A percentile compares a stretch with the other conserved stretches of the same genome.
phyloP scores from a whole-genome alignment of 2,888 invertebrate species.

The Calliphora vomitoria region DNA sequence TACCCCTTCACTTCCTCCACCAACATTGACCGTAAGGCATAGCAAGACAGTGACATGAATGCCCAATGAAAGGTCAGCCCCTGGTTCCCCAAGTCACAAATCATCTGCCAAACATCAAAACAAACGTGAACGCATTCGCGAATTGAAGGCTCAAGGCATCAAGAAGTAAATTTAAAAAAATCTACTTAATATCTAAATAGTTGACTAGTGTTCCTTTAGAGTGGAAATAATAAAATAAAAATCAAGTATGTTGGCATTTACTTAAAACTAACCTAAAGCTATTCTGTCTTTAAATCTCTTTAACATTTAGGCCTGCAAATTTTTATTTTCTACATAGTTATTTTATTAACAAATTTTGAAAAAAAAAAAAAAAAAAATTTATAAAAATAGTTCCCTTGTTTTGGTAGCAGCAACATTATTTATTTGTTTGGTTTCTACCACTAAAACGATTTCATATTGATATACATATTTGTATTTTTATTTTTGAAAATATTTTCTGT shows the following conservation, averaged over 20 bases:
- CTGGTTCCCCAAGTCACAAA: slow-evolving; percentile 96
- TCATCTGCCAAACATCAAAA: slow-evolving; percentile 92
- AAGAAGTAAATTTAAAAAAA: slow-evolving; percentile 84
- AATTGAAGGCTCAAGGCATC: slow-evolving; percentile 84
- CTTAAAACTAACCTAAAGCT: no score
- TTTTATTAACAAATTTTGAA: background rate
- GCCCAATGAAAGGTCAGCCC: slow-evolving; percentile 95
- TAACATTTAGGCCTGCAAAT: background rate
- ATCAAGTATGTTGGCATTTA: no score
- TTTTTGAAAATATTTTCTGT: slow-evolving; percentile 7
- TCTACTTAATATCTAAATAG: slow-evolving; percentile 60
- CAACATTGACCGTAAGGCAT: slow-evolving; percentile 94
- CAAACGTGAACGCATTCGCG: slow-evolving; percentile 82
- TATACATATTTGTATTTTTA: slow-evolving; percentile 19
- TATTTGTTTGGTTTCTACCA: slow-evolving; percentile 15
- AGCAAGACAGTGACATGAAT: slow-evolving; percentile 93
- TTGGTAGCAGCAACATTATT: background rate
- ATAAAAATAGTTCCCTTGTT: slow-evolving; percentile 13
- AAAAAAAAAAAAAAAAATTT: no score
- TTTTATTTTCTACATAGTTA: background rate
- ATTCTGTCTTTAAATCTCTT: no score
- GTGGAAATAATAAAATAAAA: slow-evolving; percentile 54
- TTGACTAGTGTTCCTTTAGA: slow-evolving; percentile 58
- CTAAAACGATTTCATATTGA: slow-evolving; percentile 44
- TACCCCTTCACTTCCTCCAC: slow-evolving; percentile 95